These are phyloP conservation scores for Tenebrosternarchus preto DNA, from an alignment of 2,113 vertebrate genomes.

Conservation along the genomic window DNA sequence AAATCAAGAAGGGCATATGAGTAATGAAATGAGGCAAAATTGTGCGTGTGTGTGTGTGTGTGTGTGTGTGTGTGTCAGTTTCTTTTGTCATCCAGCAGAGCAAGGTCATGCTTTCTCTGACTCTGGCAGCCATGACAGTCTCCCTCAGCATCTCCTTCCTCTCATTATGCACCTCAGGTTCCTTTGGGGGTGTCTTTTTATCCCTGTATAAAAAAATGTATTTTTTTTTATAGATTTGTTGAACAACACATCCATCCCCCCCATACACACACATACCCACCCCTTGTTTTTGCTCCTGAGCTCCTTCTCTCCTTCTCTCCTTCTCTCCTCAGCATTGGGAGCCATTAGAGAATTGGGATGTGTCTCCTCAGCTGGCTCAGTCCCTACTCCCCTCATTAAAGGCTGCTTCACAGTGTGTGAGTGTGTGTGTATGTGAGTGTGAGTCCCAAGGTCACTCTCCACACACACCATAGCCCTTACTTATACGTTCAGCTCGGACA, in stretches of 20 bases:
- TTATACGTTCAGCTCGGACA: slow-evolving; percentile 26
- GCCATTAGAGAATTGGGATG: slow-evolving; percentile 57
- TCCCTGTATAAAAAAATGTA: slow-evolving; percentile 39
- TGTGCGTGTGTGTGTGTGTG: slow-evolving; percentile 28
- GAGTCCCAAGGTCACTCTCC: slow-evolving; percentile 39
- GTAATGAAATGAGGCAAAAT: slow-evolving; percentile 56
- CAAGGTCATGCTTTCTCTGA: slow-evolving; percentile 65
- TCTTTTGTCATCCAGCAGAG: slow-evolving; percentile 56
- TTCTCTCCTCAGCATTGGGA: slow-evolving; percentile 34
- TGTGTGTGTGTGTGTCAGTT: slow-evolving; percentile 32
- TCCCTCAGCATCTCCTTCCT: slow-evolving; percentile 19
- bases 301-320: slow-evolving; percentile 21
- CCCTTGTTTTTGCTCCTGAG: slow-evolving; percentile 4
- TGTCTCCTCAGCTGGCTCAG: slow-evolving; percentile 37
- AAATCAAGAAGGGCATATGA: slow-evolving; percentile 57
- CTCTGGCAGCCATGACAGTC: slow-evolving; percentile 39
- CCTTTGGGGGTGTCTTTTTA: slow-evolving; percentile 45
- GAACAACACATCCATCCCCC: slow-evolving; percentile 38
- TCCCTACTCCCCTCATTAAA: slow-evolving; percentile 54
- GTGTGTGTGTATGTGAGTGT: slow-evolving; percentile 17
- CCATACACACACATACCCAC: not conserved
- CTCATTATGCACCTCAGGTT: slow-evolving; percentile 56
- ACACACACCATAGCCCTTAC: slow-evolving; percentile 22
- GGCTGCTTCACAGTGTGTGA: slow-evolving; percentile 22
- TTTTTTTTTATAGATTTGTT: slow-evolving; percentile 44